Evolutionary conservation across 37 sponge, comb jelly and placozoan species (phyloP).

Genomic region (Agelas oroides): DNA sequence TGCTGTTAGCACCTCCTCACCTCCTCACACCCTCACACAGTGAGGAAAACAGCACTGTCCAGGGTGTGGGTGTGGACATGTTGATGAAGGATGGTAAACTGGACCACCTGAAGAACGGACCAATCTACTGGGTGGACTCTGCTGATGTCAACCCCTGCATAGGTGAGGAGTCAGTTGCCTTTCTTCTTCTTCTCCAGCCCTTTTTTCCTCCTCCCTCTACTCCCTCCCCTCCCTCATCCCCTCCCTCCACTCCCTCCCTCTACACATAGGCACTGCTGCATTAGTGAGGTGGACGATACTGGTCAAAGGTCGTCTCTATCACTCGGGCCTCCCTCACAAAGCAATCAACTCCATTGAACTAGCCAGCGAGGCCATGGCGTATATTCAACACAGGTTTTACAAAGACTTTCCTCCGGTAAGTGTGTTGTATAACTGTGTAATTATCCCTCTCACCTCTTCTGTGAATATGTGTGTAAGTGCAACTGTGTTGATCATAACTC

Average conservation of each 20-base stretch:
- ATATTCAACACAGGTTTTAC: constrained; percentile 76
- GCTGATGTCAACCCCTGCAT: constrained; percentile 79
- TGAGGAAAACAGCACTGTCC: constrained; percentile 72
- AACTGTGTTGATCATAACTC: too few species aligned
- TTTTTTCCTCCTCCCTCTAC: too few species aligned
- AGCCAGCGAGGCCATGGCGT: constrained; percentile 52
- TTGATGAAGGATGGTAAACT: constrained; percentile 71
- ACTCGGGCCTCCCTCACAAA: constrained; percentile 86
- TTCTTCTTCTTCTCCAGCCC: too few species aligned
- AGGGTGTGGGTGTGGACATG: constrained; percentile 79
- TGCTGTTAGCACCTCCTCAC: too few species aligned
- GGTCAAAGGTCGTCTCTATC: constrained; percentile 73
- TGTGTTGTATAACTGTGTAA: too few species aligned
- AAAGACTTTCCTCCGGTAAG: constrained; percentile 72
- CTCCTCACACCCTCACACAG: constrained; percentile 22
- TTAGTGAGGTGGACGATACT: constrained; percentile 71
- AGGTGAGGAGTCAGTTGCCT: too few species aligned
- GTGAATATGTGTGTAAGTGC: too few species aligned
- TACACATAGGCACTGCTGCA: constrained; percentile 67
- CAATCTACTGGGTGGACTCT: constrained; percentile 81
- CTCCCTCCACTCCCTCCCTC: too few species aligned
- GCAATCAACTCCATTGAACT: constrained; percentile 81
- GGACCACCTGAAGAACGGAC: constrained; percentile 72
- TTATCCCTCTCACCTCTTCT: too few species aligned
- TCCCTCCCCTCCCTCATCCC: too few species aligned